Evolutionary conservation across 2,113 vertebrate species (phyloP), one percentile per base, ranked within the genome.

Genomic region (Rhegmatorhina hoffmannsi): DNA sequence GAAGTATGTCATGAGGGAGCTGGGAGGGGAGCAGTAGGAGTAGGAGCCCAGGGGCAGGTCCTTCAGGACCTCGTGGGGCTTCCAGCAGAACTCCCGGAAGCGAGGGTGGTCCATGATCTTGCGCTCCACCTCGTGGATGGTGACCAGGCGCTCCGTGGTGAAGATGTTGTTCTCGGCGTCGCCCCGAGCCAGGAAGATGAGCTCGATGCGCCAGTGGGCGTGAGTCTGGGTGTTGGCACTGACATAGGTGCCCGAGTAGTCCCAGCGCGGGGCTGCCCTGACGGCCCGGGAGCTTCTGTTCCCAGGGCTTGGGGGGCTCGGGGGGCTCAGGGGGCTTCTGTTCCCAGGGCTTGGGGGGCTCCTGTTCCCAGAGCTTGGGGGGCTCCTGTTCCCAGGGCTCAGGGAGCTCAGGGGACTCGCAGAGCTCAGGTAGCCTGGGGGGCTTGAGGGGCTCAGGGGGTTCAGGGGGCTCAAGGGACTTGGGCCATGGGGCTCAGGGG

Each of bases 21-120:
- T 99, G 95, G 91, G 99, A 72, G 93, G 99, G 21, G 98, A 98
- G 75, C 98, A 99, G 96, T 99, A 99, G 90, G 99, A 99, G 58
- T 99, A 99, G 11, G 99, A 99, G 9, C 99, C 99, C 49, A 99
- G 96, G 0, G 99, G 99, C 31, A 99, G 98, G 92, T 99, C 99
- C 84, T 99, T 98, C 96, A 99, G 86, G 70, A 99, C 98, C 91
- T 99, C 99, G 0, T 99, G 96, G 15, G 99, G 99, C 95, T 99
- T 99, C 99, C 99, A 99, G 96, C 99, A 99, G 97, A 99, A 99
- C 95, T 99, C 98, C 33, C 98, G 97, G 95, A 99, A 99, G 90
- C 98, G 98, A 3, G 99, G 98, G 47, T 99, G 99, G 94, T 99
- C 98, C 99, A 99, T 99, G 96, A 99, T 98, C 92, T 99, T 98